Evolutionary conservation across 2,113 vertebrate species (phyloP).

Genomic region (Mustela lutreola): DNA sequence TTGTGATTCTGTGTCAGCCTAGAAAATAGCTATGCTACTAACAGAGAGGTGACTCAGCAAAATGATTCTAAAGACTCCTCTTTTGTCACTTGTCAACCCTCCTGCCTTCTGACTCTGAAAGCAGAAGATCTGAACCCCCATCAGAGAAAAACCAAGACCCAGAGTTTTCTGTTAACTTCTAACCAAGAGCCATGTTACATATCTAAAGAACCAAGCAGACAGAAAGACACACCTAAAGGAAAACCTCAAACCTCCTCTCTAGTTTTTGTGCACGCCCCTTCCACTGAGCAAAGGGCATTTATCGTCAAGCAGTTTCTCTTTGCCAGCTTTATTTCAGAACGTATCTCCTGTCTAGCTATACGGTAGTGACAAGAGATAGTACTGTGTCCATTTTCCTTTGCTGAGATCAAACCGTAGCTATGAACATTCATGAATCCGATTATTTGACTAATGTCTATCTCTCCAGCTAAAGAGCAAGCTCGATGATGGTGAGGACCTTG

Average conservation of each 20-base stretch:
- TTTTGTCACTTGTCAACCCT: background rate
- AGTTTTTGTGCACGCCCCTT: background rate
- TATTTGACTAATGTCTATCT: background rate
- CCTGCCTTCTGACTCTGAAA: background rate
- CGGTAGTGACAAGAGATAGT: background rate
- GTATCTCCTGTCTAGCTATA: background rate
- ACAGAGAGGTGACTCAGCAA: slow-evolving; percentile 41
- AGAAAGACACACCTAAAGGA: slow-evolving; percentile 32
- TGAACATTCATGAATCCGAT: background rate
- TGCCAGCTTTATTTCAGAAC: slow-evolving; percentile 12
- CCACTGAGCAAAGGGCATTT: background rate
- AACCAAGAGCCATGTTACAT: background rate
- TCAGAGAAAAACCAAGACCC: slow-evolving; percentile 1
- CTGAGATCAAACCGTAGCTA: background rate
- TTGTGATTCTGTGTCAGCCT: background rate
- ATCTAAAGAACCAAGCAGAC: slow-evolving; percentile 36
- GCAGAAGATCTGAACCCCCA: background rate
- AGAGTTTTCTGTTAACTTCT: slow-evolving; percentile 36
- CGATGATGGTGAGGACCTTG: background rate
- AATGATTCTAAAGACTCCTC: background rate
- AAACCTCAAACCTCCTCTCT: slow-evolving; percentile 57
- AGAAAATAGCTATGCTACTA: slow-evolving; percentile 18
- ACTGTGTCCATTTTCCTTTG: background rate
- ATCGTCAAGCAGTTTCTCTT: background rate
- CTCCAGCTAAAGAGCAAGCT: background rate